Percentiles rank a stretch among this genome's conserved stretches.
These are phyloP conservation scores for Sarcophaga carnaria DNA, from an alignment of 2,888 invertebrate genomes.

Conservation along the genomic window DNA sequence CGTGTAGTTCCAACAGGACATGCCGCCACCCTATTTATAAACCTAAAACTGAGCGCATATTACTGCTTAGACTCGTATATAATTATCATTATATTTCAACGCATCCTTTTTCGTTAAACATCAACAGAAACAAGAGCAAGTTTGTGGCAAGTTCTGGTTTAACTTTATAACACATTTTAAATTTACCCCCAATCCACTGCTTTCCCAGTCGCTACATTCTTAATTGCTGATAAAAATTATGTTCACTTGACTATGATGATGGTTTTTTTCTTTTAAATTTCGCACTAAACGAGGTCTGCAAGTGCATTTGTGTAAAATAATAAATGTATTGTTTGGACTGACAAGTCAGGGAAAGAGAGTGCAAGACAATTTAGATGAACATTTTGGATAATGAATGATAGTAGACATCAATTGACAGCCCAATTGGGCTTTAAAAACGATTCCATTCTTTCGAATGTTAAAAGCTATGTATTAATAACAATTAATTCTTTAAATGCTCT, in stretches of 20 bases:
- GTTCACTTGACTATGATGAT: conserved; percentile 34
- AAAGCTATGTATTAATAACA: background rate
- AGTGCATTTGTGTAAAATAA: conserved; percentile 69
- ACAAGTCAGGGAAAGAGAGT: background rate
- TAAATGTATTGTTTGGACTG: conserved; percentile 46
- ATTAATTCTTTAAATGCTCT: too few species aligned
- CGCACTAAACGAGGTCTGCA: conserved; percentile 71
- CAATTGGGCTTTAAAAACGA: conserved; percentile 76
- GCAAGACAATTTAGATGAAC: conserved; percentile 76
- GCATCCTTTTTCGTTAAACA: conserved; percentile 49
- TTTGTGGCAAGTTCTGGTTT: conserved; percentile 55
- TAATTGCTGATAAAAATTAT: conserved; percentile 58
- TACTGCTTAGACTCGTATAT: background rate
- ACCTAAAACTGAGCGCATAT: background rate
- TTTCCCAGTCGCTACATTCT: conserved; percentile 38
- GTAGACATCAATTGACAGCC: conserved; percentile 81
- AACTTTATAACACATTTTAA: conserved; percentile 25
- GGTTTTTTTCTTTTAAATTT: conserved; percentile 15
- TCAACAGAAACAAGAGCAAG: conserved; percentile 8
- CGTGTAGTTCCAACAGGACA: background rate
- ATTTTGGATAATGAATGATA: conserved; percentile 76
- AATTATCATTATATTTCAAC: background rate
- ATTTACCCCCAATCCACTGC: conserved; percentile 40
- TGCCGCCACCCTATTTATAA: background rate
- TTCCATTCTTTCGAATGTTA: background rate